Conservation (phyloP, 1,140 invertebrate genomes). For the Penaeus indicus region DNA sequence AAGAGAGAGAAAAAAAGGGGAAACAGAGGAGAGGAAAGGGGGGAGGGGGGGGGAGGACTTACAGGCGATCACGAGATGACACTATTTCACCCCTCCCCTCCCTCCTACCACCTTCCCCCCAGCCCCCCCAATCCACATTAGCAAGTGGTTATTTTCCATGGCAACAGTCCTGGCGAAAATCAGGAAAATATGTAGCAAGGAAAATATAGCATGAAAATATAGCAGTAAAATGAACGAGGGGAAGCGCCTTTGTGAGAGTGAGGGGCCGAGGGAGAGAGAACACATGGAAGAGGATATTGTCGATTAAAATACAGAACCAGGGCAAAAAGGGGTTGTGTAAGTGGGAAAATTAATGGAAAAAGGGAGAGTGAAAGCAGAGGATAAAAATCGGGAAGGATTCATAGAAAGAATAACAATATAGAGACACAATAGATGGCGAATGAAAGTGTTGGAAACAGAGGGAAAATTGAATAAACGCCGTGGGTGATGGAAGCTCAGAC, state of each 20-base stretch:
- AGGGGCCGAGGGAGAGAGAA: constrained; percentile 42
- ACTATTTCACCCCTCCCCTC: no score
- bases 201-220: constrained; percentile 18
- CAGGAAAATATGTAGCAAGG: no score
- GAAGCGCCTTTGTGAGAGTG: constrained; percentile 41
- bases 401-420: constrained; percentile 57
- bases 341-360: constrained; percentile 59
- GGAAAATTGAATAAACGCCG: constrained; percentile 52
- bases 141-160: no score
- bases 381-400: constrained; percentile 34
- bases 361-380: constrained; percentile 50
- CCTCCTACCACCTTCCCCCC: no score
- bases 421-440: constrained; percentile 61
- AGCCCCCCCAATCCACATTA: neutral
- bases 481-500: constrained; percentile 52
- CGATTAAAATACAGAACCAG: constrained; percentile 55
- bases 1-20: no score
- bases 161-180: no score
- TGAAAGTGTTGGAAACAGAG: constrained; percentile 47
- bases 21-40: no score
- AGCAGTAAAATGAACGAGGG: constrained; percentile 46
- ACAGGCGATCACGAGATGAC: no score
- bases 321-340: constrained; percentile 54
- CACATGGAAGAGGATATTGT: constrained; percentile 54
- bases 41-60: no score